These are phyloP conservation scores for Callionymus lyra DNA, from an alignment of 2,113 vertebrate species.

Conservation along the genomic window DNA sequence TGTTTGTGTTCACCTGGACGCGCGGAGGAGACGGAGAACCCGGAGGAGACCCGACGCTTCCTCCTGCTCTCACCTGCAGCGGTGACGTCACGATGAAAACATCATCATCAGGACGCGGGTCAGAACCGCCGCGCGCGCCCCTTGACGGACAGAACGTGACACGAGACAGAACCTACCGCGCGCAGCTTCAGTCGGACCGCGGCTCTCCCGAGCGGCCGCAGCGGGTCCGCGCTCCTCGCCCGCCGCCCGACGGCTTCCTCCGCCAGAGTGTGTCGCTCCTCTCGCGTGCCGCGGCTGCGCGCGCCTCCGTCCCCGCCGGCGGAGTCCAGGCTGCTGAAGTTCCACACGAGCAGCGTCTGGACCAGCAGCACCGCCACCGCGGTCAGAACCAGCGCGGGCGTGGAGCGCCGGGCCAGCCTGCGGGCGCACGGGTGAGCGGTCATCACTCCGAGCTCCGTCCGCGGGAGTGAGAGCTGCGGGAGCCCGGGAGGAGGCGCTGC, in stretches of 20 bases:
- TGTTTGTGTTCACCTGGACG: no score
- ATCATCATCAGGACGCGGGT: no score
- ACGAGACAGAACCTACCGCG: constrained; percentile 47
- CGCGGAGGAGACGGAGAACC: no score
- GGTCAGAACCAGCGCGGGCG: constrained; percentile 77
- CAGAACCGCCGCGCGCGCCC: background rate
- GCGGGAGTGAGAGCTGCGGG: constrained; percentile 22
- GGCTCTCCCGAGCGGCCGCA: constrained; percentile 55
- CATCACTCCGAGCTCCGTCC: constrained; percentile 58
- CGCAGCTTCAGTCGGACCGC: constrained; percentile 56
- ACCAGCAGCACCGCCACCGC: constrained; percentile 83
- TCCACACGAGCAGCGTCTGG: constrained; percentile 93
- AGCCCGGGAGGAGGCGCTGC: constrained; percentile 2
- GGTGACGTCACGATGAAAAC: no score
- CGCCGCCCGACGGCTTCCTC: constrained; percentile 57
- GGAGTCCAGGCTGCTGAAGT: constrained; percentile 88
- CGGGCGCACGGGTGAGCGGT: constrained; percentile 75
- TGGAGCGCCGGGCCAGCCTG: constrained; percentile 81
- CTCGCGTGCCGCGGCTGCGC: constrained; percentile 64
- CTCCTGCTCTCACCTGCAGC: no score
- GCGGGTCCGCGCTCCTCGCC: constrained; percentile 54
- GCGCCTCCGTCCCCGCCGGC: constrained; percentile 63
- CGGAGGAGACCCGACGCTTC: no score
- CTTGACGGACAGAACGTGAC: no score
- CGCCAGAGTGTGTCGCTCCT: constrained; percentile 52